phyloP scores from a whole-genome alignment of 2,797 vertebrate genomes.

The Hozukius guyotensis region DNA sequence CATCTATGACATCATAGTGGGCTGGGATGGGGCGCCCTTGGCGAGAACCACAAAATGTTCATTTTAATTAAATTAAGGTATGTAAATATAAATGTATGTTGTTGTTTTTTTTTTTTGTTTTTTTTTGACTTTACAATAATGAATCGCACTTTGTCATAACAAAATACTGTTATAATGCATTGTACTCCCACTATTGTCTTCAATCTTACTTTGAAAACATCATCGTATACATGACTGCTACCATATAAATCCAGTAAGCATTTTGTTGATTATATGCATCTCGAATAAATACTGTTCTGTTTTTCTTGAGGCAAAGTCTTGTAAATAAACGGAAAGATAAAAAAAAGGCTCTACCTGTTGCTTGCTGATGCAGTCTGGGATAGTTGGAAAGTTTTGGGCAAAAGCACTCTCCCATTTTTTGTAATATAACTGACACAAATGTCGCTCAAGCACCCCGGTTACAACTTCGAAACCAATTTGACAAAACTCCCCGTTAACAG shows the following conservation, averaged over 20 bases:
- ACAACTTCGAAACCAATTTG: conserved; percentile 31
- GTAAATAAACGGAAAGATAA: conserved; percentile 81
- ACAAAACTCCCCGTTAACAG: not conserved
- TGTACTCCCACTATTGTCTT: conserved; percentile 71
- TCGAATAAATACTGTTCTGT: conserved; percentile 74
- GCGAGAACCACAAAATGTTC: conserved; percentile 77
- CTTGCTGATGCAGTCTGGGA: conserved; percentile 61
- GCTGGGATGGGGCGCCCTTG: conserved; percentile 51
- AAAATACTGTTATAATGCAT: conserved; percentile 78
- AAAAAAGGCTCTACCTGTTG: conserved; percentile 66
- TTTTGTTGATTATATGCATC: conserved; percentile 78
- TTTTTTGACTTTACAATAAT: conserved; percentile 78
- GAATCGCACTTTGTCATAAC: conserved; percentile 87
- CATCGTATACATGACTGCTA: conserved; percentile 58
- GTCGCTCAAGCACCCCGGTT: conserved; percentile 51
- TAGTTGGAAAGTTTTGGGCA: conserved; percentile 26
- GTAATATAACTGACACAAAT: conserved; percentile 36
- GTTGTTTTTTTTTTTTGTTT: conserved; percentile 34
- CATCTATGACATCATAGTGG: conserved; percentile 45
- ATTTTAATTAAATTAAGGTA: conserved; percentile 82
- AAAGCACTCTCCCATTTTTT: conserved; percentile 38
- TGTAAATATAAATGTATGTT: conserved; percentile 83
- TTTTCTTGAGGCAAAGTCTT: conserved; percentile 76
- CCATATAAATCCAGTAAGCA: conserved; percentile 66
- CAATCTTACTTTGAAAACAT: conserved; percentile 69